phyloP scores from a whole-genome alignment of 2,113 vertebrate genomes.

The Pterophyllum scalare region DNA sequence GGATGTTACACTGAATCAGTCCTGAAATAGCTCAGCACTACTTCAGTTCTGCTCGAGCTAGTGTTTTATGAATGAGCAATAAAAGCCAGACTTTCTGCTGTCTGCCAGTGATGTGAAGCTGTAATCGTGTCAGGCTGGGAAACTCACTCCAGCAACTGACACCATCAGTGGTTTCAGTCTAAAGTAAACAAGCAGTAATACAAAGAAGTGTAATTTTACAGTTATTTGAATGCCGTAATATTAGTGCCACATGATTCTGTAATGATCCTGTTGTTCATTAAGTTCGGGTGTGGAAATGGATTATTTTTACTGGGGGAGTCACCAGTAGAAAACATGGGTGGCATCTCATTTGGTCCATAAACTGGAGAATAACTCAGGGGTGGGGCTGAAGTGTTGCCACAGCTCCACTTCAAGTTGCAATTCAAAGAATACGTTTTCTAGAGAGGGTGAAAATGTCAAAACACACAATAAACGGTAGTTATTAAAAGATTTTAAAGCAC shows the following conservation, averaged over 20 bases:
- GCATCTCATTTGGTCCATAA: neutral
- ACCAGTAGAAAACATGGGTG: neutral
- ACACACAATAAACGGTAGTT: neutral
- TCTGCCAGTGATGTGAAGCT: conserved; percentile 4
- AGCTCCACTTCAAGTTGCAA: neutral
- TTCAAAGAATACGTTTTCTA: neutral
- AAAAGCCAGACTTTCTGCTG: neutral
- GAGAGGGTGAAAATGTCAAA: neutral
- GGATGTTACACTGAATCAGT: neutral
- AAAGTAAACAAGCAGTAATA: conserved; percentile 9
- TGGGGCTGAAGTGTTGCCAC: neutral
- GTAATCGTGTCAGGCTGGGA: conserved; percentile 3
- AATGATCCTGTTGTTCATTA: neutral
- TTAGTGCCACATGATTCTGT: neutral
- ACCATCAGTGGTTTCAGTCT: neutral
- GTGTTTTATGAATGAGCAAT: neutral
- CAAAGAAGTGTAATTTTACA: neutral
- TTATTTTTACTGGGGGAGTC: neutral
- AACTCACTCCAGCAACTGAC: neutral
- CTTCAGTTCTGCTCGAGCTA: neutral
- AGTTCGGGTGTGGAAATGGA: neutral
- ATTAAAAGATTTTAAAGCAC: neutral
- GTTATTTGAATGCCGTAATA: neutral
- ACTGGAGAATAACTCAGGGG: neutral
- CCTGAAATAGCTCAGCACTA: neutral